Percentiles rank a stretch among this genome's conserved stretches.
Conservation (phyloP, 1,140 invertebrate genomes). For the Drosophila serrata region DNA sequence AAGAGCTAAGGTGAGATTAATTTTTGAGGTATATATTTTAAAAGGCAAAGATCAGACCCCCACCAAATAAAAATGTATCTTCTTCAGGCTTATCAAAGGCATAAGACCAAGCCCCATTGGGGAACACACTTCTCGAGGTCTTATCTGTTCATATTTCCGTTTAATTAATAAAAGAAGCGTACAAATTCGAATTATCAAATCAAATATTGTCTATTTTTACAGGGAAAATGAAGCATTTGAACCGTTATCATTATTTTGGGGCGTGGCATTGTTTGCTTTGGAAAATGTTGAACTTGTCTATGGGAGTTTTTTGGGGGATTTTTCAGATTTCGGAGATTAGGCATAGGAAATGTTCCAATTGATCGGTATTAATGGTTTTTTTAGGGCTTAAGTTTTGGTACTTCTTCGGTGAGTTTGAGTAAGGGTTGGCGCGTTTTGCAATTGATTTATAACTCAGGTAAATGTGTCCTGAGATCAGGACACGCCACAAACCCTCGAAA, state of each 20-base stretch:
- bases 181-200: constrained; percentile 55
- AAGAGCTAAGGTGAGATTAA: constrained; percentile 28
- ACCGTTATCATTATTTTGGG: constrained; percentile 36
- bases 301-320: neutral
- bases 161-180: constrained; percentile 75
- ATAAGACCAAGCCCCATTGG: constrained; percentile 1
- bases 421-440: constrained; percentile 53
- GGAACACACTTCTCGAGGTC: constrained; percentile 4
- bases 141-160: constrained; percentile 68
- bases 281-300: constrained; percentile 40
- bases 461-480: constrained; percentile 79
- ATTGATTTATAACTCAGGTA: constrained; percentile 81
- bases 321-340: neutral
- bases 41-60: constrained; percentile 12
- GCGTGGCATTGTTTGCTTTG: constrained; percentile 57
- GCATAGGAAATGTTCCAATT: neutral
- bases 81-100: constrained; percentile 49
- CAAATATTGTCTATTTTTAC: constrained; percentile 70
- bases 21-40: neutral
- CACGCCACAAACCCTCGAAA: constrained; percentile 69
- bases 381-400: constrained; percentile 12
- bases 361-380: constrained; percentile 17
- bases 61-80: constrained; percentile 15
- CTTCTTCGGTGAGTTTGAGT: neutral
- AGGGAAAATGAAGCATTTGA: constrained; percentile 13